These are phyloP conservation scores for Actinostola sp. DNA, from an alignment of 92 coral and sea anemone genomes.

Conservation along the genomic window DNA sequence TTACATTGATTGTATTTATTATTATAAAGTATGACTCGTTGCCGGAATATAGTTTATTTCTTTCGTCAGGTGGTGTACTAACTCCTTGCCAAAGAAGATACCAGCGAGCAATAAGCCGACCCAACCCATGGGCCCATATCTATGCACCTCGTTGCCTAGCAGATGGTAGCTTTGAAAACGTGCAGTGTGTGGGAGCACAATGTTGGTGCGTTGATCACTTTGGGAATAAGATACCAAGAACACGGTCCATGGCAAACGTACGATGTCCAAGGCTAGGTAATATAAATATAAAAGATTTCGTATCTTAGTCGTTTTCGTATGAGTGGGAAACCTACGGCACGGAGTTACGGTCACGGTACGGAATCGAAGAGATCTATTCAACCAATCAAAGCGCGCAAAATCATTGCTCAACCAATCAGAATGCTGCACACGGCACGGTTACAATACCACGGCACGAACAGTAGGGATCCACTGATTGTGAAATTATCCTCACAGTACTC, in stretches of 20 bases:
- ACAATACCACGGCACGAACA: too few species aligned
- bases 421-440: too few species aligned
- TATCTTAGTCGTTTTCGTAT: too few species aligned
- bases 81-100: constrained; percentile 65
- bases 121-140: constrained; percentile 38
- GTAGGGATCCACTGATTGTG: too few species aligned
- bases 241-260: constrained; percentile 15
- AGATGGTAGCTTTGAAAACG: constrained; percentile 70
- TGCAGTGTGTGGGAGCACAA: constrained; percentile 73
- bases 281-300: neutral
- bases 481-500: too few species aligned
- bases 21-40: neutral
- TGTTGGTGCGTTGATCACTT: constrained; percentile 95
- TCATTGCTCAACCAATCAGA: too few species aligned
- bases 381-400: too few species aligned
- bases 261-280: constrained; percentile 53
- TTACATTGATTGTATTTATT: too few species aligned
- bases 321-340: too few species aligned
- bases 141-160: constrained; percentile 74
- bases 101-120: constrained; percentile 34
- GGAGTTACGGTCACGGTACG: too few species aligned
- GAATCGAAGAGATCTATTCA: too few species aligned
- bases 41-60: neutral
- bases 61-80: constrained; percentile 31
- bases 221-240: constrained; percentile 80